Conservation (phyloP, 2,888 invertebrate species). For the Griposia aprilina region DNA sequence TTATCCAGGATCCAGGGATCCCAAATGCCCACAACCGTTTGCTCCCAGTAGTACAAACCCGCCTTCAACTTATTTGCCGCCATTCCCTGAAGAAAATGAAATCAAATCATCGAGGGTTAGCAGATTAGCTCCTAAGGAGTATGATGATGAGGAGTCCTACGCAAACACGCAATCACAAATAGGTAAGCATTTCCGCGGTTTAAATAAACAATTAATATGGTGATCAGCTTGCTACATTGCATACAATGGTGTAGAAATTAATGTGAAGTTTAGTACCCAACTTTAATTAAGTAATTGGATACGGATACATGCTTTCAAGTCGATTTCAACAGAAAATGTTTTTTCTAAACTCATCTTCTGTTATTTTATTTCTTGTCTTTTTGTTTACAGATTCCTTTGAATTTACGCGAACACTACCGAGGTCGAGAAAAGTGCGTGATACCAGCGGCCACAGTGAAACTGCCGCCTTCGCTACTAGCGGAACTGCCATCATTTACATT, state of each 20-base stretch:
- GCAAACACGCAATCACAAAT: constrained; percentile 78
- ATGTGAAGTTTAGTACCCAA: background rate
- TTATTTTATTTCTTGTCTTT: background rate
- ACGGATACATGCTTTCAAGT: background rate
- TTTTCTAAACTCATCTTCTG: background rate
- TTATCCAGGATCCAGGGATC: constrained; percentile 83
- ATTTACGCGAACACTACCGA: constrained; percentile 81
- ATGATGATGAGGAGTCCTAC: constrained; percentile 76
- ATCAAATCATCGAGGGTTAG: constrained; percentile 76
- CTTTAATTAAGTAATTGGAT: background rate
- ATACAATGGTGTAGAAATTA: background rate
- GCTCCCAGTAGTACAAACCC: constrained; percentile 85
- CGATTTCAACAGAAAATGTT: background rate
- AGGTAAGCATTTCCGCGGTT: constrained; percentile 74
- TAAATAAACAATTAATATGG: background rate
- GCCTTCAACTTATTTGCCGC: constrained; percentile 87
- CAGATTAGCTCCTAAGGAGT: constrained; percentile 69
- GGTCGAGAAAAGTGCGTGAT: constrained; percentile 82
- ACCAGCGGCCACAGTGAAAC: constrained; percentile 71
- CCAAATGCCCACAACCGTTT: constrained; percentile 85
- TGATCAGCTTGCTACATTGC: background rate
- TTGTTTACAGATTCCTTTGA: constrained; percentile 84
- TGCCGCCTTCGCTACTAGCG: constrained; percentile 66
- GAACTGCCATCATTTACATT: constrained; percentile 71
- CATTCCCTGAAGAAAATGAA: constrained; percentile 85